These are phyloP conservation scores for Ellobius talpinus DNA, from an alignment of 2,113 vertebrate genomes.

Conservation along the genomic window DNA sequence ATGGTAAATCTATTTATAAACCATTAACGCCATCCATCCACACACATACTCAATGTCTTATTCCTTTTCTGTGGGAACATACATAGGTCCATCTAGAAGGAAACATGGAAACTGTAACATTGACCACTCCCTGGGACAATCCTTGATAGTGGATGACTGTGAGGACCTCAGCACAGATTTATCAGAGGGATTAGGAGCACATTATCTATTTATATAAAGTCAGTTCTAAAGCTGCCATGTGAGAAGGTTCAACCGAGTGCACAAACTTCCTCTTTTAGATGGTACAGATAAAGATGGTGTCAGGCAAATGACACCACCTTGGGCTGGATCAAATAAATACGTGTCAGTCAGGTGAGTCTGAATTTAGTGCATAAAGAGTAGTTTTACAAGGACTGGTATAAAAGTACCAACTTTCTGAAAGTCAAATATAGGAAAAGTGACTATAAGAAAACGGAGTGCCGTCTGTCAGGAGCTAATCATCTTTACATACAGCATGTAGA, in stretches of 20 bases:
- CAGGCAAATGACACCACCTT: background rate
- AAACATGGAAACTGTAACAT: background rate
- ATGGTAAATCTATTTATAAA: background rate
- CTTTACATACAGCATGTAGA: background rate
- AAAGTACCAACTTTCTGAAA: background rate
- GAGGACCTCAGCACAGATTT: background rate
- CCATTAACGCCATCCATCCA: background rate
- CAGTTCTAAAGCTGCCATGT: background rate
- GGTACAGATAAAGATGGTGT: background rate
- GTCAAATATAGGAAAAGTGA: background rate
- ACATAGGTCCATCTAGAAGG: background rate
- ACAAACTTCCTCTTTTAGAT: background rate
- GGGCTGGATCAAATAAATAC: background rate
- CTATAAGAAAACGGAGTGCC: background rate
- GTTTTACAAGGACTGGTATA: background rate
- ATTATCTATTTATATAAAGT: background rate
- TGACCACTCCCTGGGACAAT: background rate
- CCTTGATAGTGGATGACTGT: background rate
- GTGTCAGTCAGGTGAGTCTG: background rate
- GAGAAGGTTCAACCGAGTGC: background rate
- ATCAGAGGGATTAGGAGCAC: background rate
- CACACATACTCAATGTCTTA: background rate
- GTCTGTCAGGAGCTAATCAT: background rate
- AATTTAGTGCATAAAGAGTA: background rate
- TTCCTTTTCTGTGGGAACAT: background rate